phyloP scores from a whole-genome alignment of 2,113 vertebrate genomes.

The Athene cunicularia region DNA sequence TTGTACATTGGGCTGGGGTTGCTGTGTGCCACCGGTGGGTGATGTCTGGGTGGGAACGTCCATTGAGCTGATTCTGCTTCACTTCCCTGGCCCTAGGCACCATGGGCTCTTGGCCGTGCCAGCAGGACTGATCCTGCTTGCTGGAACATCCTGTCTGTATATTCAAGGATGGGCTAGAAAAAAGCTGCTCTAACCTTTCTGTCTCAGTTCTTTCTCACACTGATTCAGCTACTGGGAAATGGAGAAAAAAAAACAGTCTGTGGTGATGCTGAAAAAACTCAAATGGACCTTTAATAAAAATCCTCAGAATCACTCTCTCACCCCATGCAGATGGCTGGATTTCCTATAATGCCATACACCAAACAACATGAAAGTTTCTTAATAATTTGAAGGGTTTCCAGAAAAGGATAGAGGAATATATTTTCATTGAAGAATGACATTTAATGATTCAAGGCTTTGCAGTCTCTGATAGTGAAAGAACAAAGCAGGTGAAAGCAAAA shows the following conservation, averaged over 20 bases:
- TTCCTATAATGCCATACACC: background rate
- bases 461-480: background rate
- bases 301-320: background rate
- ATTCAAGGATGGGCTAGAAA: background rate
- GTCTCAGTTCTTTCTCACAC: background rate
- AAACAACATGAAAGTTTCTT: background rate
- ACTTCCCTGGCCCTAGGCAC: background rate
- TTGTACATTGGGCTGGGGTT: background rate
- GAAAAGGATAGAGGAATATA: background rate
- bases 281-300: background rate
- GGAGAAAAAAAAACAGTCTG: background rate
- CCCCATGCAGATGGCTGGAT: background rate
- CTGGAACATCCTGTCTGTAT: background rate
- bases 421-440: background rate
- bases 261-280: background rate
- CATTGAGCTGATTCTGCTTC: background rate
- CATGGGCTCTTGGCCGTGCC: accelerated
- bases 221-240: background rate
- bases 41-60: background rate
- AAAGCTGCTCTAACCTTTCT: background rate
- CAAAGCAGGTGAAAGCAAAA: background rate
- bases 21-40: background rate
- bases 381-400: background rate
- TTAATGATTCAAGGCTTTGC: background rate
- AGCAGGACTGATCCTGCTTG: accelerated